Evolutionary conservation across 2,797 vertebrate genomes (phyloP).

Genomic region (Amblyopsis hoosieri): DNA sequence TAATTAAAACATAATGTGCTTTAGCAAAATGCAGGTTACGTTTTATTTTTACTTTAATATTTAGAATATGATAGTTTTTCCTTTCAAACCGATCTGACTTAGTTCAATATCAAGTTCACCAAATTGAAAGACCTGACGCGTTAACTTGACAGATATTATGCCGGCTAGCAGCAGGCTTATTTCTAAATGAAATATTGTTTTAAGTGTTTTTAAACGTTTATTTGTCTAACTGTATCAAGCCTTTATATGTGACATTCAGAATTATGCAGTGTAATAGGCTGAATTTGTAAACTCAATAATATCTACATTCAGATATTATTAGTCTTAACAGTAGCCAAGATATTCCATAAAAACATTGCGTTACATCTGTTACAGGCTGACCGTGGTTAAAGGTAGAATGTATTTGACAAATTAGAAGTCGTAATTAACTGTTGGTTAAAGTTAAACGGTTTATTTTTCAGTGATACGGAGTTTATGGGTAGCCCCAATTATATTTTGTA

Average conservation of each 20-base stretch:
- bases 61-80: conserved; percentile 6
- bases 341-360: conserved; percentile 29
- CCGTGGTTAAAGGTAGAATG: background rate
- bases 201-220: background rate
- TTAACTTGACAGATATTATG: conserved; percentile 61
- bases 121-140: conserved; percentile 20
- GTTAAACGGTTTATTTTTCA: too few species aligned
- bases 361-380: background rate
- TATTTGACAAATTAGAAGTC: conserved; percentile 9
- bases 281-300: background rate
- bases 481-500: conserved; percentile 4
- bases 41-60: conserved; percentile 4
- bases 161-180: background rate
- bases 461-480: too few species aligned
- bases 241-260: background rate
- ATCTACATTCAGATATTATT: conserved; percentile 6
- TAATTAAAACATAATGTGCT: background rate
- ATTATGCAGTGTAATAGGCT: conserved; percentile 2
- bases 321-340: background rate
- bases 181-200: background rate
- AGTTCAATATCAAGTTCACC: conserved; percentile 76
- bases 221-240: background rate
- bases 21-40: background rate
- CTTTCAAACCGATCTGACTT: conserved; percentile 24
- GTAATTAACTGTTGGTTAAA: background rate